Conservation (phyloP, 2,888 invertebrate species). For the Hylaea fasciaria region DNA sequence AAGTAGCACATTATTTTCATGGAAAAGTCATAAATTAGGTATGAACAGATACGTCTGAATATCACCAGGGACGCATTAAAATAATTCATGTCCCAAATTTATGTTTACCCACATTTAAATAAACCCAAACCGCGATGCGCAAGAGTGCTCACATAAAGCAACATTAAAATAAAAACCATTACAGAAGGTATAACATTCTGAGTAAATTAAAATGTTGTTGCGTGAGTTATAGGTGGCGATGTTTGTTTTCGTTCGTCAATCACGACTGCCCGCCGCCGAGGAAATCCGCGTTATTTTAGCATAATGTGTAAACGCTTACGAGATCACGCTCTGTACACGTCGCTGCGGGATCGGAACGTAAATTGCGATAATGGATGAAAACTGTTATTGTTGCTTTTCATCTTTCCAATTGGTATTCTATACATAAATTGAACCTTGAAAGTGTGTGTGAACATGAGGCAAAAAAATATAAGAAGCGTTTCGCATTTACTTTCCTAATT, state of each 20-base stretch:
- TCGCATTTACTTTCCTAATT: too few relatives aligned
- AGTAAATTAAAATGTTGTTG: constrained; percentile 43
- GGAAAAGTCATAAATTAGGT: too few relatives aligned
- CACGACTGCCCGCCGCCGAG: constrained; percentile 40
- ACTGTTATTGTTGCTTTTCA: neutral
- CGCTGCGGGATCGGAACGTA: constrained; percentile 13
- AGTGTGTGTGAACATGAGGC: neutral
- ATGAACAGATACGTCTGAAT: neutral
- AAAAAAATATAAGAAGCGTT: too few relatives aligned
- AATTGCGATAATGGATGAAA: constrained; percentile 25
- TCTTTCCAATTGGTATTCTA: neutral
- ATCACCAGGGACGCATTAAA: neutral
- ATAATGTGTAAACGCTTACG: constrained; percentile 37
- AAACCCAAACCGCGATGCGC: constrained; percentile 17
- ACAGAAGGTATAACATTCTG: constrained; percentile 30
- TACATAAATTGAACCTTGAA: neutral
- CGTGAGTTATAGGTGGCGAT: constrained; percentile 39
- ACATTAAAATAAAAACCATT: constrained; percentile 35
- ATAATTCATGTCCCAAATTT: constrained; percentile 1
- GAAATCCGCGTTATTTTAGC: constrained; percentile 42
- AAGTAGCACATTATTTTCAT: too few relatives aligned
- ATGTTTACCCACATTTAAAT: constrained; percentile 13
- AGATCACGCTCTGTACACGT: constrained; percentile 24
- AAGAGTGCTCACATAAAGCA: constrained; percentile 29
- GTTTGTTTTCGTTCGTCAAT: constrained; percentile 51